phyloP scores from a whole-genome alignment of 2,888 invertebrate species.

The Proisotoma minuta region DNA sequence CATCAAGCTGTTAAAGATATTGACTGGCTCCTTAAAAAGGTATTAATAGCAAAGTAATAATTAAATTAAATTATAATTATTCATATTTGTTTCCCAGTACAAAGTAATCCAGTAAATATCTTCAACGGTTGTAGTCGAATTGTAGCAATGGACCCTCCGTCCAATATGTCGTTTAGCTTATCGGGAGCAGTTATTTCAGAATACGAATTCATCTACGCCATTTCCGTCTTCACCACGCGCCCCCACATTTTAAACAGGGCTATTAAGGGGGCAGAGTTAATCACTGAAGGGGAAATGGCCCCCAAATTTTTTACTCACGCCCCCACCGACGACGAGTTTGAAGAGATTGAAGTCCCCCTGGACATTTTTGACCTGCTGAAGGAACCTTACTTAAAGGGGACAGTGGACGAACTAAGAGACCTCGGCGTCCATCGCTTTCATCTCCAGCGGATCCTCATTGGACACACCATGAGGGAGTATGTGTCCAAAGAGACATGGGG shows the following conservation, averaged over 20 bases:
- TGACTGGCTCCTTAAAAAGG: slow-evolving; percentile 70
- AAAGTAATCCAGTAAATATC: slow-evolving; percentile 13
- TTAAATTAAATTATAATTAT: background rate
- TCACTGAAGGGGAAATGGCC: background rate
- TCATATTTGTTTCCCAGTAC: slow-evolving; percentile 16
- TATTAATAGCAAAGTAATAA: slow-evolving; percentile 10
- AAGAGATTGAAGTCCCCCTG: background rate
- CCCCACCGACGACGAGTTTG: background rate
- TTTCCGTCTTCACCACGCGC: slow-evolving; percentile 6
- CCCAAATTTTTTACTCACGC: slow-evolving; percentile 3
- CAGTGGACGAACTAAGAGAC: slow-evolving; percentile 2
- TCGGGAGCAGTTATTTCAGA: background rate
- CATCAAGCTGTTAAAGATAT: slow-evolving; percentile 67
- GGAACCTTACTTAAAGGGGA: background rate
- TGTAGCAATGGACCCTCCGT: background rate
- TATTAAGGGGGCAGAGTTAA: background rate
- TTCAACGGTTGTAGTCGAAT: background rate
- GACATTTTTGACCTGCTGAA: background rate
- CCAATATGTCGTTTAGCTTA: background rate
- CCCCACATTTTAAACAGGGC: slow-evolving; percentile 8
- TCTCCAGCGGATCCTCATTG: background rate
- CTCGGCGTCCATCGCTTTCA: background rate
- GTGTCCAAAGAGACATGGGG: slow-evolving; percentile 6
- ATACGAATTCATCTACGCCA: slow-evolving; percentile 6
- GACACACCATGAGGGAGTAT: background rate